Evolutionary conservation across 2,888 invertebrate species (phyloP).

Genomic region (Tinea trinotella): DNA sequence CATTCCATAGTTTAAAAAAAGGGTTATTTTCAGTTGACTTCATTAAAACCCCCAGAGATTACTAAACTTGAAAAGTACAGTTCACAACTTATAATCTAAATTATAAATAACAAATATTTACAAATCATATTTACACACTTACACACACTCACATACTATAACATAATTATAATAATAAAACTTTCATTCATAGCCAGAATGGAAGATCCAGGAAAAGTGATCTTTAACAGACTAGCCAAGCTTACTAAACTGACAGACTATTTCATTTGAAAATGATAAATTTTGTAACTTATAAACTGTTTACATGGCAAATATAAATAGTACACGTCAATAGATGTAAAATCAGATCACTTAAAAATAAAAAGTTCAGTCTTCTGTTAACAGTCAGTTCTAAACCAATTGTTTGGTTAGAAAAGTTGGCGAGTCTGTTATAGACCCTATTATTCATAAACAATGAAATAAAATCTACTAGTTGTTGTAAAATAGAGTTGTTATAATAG

Average conservation of each 20-base stretch:
- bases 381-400: not conserved
- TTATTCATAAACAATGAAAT: not conserved
- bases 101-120: conserved; percentile 6
- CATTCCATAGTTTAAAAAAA: too few relatives aligned
- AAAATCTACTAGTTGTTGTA: not conserved
- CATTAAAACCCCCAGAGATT: too few relatives aligned
- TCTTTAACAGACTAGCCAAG: not conserved
- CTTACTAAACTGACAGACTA: not conserved
- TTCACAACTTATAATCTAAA: not conserved
- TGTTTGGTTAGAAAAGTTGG: not conserved
- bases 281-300: not conserved
- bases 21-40: too few relatives aligned
- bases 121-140: not conserved
- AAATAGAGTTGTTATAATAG: not conserved
- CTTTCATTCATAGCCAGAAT: not conserved
- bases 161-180: not conserved
- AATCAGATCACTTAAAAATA: not conserved
- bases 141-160: not conserved
- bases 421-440: not conserved
- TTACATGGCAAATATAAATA: not conserved
- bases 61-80: not conserved
- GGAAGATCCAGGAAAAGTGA: not conserved
- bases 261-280: not conserved
- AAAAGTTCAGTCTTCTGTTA: not conserved
- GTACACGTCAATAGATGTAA: too few relatives aligned